phyloP scores from a whole-genome alignment of 2,888 invertebrate species.

The Polydrusus tereticollis region DNA sequence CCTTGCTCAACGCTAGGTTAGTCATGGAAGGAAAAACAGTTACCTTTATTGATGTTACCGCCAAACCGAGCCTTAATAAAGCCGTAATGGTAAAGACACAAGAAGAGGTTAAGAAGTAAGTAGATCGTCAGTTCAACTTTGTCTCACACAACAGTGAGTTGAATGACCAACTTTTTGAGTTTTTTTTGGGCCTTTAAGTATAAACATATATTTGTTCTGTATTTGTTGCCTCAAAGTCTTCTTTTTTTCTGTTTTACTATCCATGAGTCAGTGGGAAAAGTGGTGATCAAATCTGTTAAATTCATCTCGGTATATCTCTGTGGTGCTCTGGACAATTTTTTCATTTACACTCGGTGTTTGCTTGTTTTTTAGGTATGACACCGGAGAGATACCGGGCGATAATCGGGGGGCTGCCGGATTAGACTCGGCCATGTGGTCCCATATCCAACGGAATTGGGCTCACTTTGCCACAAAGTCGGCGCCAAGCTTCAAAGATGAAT shows the following conservation, averaged over 20 bases:
- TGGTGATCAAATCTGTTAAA: too few relatives aligned
- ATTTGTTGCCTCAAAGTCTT: too few relatives aligned
- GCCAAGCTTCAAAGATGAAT: slow-evolving; percentile 2
- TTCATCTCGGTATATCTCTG: too few relatives aligned
- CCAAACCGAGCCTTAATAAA: slow-evolving; percentile 68
- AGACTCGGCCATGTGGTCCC: slow-evolving; percentile 78
- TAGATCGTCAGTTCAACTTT: too few relatives aligned
- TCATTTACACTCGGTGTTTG: too few relatives aligned
- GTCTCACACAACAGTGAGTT: too few relatives aligned
- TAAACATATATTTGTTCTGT: too few relatives aligned
- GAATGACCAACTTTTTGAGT: too few relatives aligned
- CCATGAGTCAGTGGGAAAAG: too few relatives aligned
- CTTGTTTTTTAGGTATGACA: slow-evolving; percentile 63
- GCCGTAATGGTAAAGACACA: slow-evolving; percentile 66
- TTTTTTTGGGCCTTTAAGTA: too few relatives aligned
- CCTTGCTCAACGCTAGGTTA: slow-evolving; percentile 70
- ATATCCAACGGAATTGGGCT: slow-evolving; percentile 76
- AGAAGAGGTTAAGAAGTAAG: slow-evolving; percentile 65
- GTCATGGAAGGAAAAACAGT: slow-evolving; percentile 63
- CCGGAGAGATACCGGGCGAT: slow-evolving; percentile 79
- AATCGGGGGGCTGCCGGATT: slow-evolving; percentile 79
- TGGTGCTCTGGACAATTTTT: too few relatives aligned
- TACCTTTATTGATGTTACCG: slow-evolving; percentile 67
- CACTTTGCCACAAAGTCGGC: slow-evolving; percentile 61
- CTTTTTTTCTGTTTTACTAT: too few relatives aligned